phyloP scores from a whole-genome alignment of 2,888 invertebrate species.

The Drosophila aldrichi region DNA sequence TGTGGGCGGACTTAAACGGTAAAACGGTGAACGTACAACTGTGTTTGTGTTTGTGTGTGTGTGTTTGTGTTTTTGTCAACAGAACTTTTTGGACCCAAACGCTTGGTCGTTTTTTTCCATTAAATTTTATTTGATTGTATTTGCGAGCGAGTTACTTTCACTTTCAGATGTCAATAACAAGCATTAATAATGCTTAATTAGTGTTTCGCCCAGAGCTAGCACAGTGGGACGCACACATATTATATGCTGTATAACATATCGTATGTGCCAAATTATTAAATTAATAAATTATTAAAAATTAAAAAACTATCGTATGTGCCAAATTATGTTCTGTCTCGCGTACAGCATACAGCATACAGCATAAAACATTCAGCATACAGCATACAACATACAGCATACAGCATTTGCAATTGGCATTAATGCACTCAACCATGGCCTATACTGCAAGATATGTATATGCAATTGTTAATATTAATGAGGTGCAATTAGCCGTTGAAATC shows the following conservation, averaged over 20 bases:
- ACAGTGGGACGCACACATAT: slow-evolving; percentile 4
- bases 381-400: background rate
- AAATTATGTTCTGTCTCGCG: background rate
- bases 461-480: slow-evolving; percentile 56
- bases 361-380: no score
- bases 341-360: no score
- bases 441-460: background rate
- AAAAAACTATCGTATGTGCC: no score
- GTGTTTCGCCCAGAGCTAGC: slow-evolving; percentile 4
- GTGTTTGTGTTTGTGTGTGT: slow-evolving; percentile 22
- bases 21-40: slow-evolving; percentile 5
- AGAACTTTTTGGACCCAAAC: slow-evolving; percentile 51
- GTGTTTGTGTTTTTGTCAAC: slow-evolving; percentile 48
- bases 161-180: slow-evolving; percentile 60
- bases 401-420: background rate
- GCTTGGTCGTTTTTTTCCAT: slow-evolving; percentile 62
- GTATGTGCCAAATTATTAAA: no score
- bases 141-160: slow-evolving; percentile 49
- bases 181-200: slow-evolving; percentile 67
- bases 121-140: slow-evolving; percentile 63
- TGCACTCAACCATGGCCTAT: slow-evolving; percentile 7
- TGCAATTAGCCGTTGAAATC: slow-evolving; percentile 62
- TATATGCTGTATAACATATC: background rate
- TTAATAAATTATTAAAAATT: no score
- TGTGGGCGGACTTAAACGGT: slow-evolving; percentile 15